phyloP scores from a whole-genome alignment of 2,888 invertebrate species.

The Ecliptopera silaceata region DNA sequence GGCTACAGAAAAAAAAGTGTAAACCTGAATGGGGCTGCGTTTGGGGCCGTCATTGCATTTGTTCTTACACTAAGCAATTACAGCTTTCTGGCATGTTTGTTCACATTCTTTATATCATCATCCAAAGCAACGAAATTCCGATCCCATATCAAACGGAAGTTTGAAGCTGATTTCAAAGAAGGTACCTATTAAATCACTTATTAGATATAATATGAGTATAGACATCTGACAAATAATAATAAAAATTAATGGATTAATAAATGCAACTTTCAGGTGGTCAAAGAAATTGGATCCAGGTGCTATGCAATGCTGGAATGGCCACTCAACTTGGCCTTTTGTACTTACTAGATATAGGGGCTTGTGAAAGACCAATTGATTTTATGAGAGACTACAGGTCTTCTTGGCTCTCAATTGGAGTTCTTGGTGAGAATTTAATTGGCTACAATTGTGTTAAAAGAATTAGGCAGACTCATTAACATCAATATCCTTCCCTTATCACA shows the following conservation, averaged over 20 bases:
- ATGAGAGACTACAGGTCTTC: constrained; percentile 88
- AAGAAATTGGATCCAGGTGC: constrained; percentile 94
- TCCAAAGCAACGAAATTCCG: constrained; percentile 92
- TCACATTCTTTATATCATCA: constrained; percentile 90
- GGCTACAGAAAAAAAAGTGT: constrained; percentile 87
- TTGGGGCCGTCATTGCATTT: constrained; percentile 89
- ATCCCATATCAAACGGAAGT: constrained; percentile 84
- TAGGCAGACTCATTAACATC: no score
- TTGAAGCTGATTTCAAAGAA: constrained; percentile 91
- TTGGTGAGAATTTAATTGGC: constrained; percentile 79
- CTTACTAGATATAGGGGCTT: constrained; percentile 90
- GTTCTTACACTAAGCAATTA: constrained; percentile 90
- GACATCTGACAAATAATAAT: not conserved
- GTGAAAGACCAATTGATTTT: constrained; percentile 91
- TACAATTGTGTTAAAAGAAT: no score
- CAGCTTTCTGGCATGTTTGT: constrained; percentile 87
- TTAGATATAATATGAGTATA: no score
- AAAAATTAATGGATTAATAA: not conserved
- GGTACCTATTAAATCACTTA: constrained; percentile 66
- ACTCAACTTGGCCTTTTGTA: constrained; percentile 90
- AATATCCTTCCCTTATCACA: no score
- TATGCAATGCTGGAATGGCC: constrained; percentile 96
- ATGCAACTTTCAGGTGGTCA: constrained; percentile 85
- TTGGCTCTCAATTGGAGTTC: constrained; percentile 90
- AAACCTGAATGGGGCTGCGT: constrained; percentile 86